Percentiles rank a stretch among this genome's conserved stretches.
Conservation (phyloP, 2,797 vertebrate species). For the Eospalax fontanierii region DNA sequence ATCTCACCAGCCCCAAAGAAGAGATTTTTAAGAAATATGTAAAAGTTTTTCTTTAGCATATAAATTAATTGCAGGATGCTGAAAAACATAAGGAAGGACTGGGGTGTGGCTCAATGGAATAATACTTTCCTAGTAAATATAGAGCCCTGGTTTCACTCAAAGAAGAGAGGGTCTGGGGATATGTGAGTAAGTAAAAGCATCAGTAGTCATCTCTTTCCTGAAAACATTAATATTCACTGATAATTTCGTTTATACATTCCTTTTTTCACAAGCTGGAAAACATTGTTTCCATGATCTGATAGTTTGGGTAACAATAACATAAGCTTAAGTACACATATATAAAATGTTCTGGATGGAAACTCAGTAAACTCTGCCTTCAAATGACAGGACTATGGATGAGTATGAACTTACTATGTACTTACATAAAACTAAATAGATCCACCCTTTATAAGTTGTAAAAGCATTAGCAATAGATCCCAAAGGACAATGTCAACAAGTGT, state of each 20-base stretch:
- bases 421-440: not conserved
- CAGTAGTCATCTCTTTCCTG: not conserved
- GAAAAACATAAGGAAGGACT: not conserved
- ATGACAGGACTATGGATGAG: too few relatives aligned
- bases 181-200: too few relatives aligned
- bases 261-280: too few relatives aligned
- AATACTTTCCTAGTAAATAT: not conserved
- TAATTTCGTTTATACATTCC: slow-evolving; percentile 42
- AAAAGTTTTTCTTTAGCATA: not conserved
- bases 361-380: too few relatives aligned
- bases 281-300: too few relatives aligned
- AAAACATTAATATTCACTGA: slow-evolving; percentile 44
- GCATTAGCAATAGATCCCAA: not conserved
- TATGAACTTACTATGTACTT: too few relatives aligned
- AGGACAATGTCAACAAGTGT: slow-evolving; percentile 38
- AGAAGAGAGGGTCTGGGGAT: too few relatives aligned
- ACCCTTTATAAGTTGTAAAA: slow-evolving; percentile 54
- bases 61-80: not conserved
- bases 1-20: not conserved
- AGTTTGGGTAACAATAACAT: too few relatives aligned
- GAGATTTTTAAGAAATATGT: not conserved
- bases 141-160: not conserved
- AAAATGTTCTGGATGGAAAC: too few relatives aligned
- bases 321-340: too few relatives aligned
- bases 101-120: not conserved